phyloP scores from a whole-genome alignment of 1,140 invertebrate species.

The Eupeodes corollae region DNA sequence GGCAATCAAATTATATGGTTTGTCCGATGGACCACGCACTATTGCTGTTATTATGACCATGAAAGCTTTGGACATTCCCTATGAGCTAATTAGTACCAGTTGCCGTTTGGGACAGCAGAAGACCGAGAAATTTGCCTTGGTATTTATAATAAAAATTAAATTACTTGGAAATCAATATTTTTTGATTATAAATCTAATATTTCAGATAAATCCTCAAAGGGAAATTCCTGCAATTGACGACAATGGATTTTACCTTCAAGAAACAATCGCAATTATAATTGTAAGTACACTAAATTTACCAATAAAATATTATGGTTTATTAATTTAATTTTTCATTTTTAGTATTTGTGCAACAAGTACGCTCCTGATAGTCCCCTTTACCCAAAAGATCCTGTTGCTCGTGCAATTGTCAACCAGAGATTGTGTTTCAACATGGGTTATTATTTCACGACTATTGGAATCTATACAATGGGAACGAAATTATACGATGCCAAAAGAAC shows the following conservation, averaged over 20 bases:
- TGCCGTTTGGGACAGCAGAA: slow-evolving; percentile 59
- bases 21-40: slow-evolving; percentile 64
- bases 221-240: slow-evolving; percentile 67
- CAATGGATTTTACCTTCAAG: slow-evolving; percentile 55
- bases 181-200: slow-evolving; percentile 4
- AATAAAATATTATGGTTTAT: too few species aligned
- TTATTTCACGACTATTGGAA: slow-evolving; percentile 57
- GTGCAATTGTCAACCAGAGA: slow-evolving; percentile 63
- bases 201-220: slow-evolving; percentile 66
- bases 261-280: slow-evolving; percentile 62
- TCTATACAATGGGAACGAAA: slow-evolving; percentile 45
- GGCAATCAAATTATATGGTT: slow-evolving; percentile 53
- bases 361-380: slow-evolving; percentile 52
- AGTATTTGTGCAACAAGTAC: slow-evolving; percentile 63
- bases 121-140: slow-evolving; percentile 55
- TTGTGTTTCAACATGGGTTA: slow-evolving; percentile 63
- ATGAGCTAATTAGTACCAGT: slow-evolving; percentile 52
- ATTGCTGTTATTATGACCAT: slow-evolving; percentile 56
- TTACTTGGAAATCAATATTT: slow-evolving; percentile 13
- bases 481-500: slow-evolving; percentile 60
- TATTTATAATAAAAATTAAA: slow-evolving; percentile 30
- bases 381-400: slow-evolving; percentile 49
- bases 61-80: slow-evolving; percentile 49
- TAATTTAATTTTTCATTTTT: slow-evolving; percentile 27
- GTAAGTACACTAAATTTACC: too few species aligned